A percentile compares a stretch with the other conserved stretches of the same genome.
phyloP scores from a whole-genome alignment of 2,113 vertebrate genomes.

The Colaptes auratus region DNA sequence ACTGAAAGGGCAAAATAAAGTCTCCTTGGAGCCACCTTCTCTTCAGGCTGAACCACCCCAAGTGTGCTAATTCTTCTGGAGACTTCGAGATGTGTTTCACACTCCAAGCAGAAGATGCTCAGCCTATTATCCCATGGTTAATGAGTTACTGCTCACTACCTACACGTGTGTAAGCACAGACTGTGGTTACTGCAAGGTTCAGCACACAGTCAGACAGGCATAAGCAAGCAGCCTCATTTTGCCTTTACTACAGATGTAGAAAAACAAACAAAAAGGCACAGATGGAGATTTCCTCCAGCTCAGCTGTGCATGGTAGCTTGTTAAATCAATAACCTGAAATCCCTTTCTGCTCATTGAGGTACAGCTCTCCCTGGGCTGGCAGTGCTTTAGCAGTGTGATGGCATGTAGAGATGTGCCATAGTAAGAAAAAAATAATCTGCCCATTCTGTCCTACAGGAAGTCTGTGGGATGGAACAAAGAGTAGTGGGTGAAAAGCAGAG shows the following conservation, averaged over 20 bases:
- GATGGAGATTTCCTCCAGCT: neutral
- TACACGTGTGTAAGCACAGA: accelerated
- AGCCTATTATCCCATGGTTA: accelerated
- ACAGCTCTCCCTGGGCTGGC: neutral
- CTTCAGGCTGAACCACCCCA: too few species aligned
- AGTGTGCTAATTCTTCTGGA: neutral
- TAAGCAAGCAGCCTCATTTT: neutral
- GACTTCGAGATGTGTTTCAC: neutral
- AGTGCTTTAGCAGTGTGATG: constrained; percentile 10
- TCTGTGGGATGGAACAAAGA: constrained; percentile 30
- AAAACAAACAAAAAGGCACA: neutral
- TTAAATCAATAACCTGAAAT: neutral
- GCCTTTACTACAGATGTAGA: neutral
- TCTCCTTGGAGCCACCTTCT: too few species aligned
- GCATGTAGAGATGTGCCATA: neutral
- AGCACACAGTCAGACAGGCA: neutral
- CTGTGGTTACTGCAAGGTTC: neutral
- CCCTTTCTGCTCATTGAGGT: constrained; percentile 2
- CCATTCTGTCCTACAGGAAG: constrained; percentile 30
- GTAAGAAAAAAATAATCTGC: neutral
- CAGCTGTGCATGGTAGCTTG: neutral
- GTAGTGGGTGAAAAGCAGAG: constrained; percentile 57
- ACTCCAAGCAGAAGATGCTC: neutral
- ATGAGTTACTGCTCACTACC: neutral
- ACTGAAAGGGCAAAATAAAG: too few species aligned